These are phyloP conservation scores for Ptiloglossa arizonensis DNA, from an alignment of 1,140 invertebrate species.

Conservation along the genomic window DNA sequence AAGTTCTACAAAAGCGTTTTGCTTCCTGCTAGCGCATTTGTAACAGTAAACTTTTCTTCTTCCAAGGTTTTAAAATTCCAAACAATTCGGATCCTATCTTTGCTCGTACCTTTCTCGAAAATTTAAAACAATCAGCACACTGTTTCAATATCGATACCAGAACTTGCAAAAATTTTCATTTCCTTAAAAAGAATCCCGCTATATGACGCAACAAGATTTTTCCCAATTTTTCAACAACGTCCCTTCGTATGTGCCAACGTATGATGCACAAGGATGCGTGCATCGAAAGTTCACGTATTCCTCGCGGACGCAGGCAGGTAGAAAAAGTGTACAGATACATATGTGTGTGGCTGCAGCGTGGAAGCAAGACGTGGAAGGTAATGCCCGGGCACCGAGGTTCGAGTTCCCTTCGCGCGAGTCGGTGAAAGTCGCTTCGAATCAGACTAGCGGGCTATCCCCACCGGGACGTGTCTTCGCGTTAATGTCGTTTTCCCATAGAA, in stretches of 20 bases:
- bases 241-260: background rate
- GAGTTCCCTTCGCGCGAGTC: constrained; percentile 65
- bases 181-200: too few species aligned
- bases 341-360: background rate
- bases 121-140: too few species aligned
- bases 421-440: constrained; percentile 75
- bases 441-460: constrained; percentile 57
- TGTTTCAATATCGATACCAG: too few species aligned
- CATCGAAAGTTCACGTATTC: constrained; percentile 36
- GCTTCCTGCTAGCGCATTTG: too few species aligned
- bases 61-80: too few species aligned
- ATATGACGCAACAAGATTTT: too few species aligned
- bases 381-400: constrained; percentile 57
- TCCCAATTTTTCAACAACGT: background rate
- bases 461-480: constrained; percentile 65
- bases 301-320: too few species aligned
- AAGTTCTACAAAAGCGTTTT: too few species aligned
- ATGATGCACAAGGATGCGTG: background rate
- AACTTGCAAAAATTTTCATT: too few species aligned
- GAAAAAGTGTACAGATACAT: constrained; percentile 10
- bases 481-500: constrained; percentile 78
- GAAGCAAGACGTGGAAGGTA: constrained; percentile 44
- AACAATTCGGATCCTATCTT: too few species aligned
- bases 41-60: too few species aligned
- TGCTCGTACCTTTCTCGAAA: too few species aligned